Conservation (phyloP, 2,113 vertebrate genomes). For the Tinamus guttatus region DNA sequence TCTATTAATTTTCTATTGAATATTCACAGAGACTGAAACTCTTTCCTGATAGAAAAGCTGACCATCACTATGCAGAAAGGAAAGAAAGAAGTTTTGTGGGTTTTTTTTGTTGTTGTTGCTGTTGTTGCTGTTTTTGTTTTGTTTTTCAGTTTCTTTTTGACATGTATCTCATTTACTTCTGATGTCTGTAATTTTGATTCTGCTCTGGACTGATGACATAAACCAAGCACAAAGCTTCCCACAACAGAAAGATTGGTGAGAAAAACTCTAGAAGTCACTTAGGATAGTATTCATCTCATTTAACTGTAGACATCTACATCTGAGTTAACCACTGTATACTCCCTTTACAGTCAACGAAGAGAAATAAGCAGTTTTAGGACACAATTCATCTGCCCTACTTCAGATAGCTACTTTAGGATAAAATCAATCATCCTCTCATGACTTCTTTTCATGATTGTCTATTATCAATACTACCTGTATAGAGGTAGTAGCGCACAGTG, state of each 20-base stretch:
- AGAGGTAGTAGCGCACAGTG: background rate
- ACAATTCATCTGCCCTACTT: constrained; percentile 19
- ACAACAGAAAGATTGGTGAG: background rate
- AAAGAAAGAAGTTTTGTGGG: background rate
- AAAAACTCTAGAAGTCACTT: constrained; percentile 21
- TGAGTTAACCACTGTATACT: background rate
- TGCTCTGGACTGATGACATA: background rate
- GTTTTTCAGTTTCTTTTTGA: background rate
- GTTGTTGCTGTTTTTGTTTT: no score
- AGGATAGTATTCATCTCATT: constrained; percentile 55
- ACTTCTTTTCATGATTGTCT: background rate
- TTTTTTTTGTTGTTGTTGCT: no score
- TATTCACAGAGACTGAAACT: background rate
- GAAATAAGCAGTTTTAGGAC: constrained; percentile 56
- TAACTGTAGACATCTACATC: constrained; percentile 44
- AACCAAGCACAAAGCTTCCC: background rate
- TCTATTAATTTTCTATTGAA: background rate
- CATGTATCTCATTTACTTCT: background rate
- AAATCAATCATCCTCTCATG: constrained; percentile 43
- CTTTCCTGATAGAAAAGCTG: constrained; percentile 35
- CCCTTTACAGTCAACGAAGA: constrained; percentile 27
- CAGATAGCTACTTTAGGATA: constrained; percentile 32
- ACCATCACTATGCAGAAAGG: background rate
- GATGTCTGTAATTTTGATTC: constrained; percentile 24
- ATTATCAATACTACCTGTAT: no score